A percentile compares a stretch with the other conserved stretches of the same genome.
phyloP scores from a whole-genome alignment of 2,113 vertebrate genomes.

The Siniperca knerii region DNA sequence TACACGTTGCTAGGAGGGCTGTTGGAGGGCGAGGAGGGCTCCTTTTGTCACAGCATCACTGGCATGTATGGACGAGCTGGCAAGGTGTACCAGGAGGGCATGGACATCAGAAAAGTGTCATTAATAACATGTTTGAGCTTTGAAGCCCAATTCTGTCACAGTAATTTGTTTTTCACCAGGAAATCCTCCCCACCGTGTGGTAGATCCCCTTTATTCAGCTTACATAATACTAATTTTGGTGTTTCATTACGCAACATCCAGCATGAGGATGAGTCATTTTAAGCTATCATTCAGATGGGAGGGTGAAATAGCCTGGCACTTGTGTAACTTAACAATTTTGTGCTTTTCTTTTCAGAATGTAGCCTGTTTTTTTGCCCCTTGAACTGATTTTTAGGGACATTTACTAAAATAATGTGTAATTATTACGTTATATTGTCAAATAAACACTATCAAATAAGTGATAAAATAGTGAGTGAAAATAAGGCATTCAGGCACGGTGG shows the following conservation, averaged over 20 bases:
- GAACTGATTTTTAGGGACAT: too few relatives aligned
- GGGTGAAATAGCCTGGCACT: background rate
- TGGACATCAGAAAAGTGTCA: background rate
- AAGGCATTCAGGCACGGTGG: too few relatives aligned
- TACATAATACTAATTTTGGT: conserved; percentile 48
- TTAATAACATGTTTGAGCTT: background rate
- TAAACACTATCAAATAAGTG: too few relatives aligned
- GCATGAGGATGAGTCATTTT: conserved; percentile 47
- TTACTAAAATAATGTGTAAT: too few relatives aligned
- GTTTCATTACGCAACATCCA: conserved; percentile 40
- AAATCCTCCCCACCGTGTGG: conserved; percentile 5
- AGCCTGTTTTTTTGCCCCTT: too few relatives aligned
- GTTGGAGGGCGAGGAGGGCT: too few relatives aligned
- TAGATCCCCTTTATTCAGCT: conserved; percentile 35
- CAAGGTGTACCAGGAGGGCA: background rate
- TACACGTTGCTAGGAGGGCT: too few relatives aligned
- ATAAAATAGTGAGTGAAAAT: too few relatives aligned
- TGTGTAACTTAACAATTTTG: background rate
- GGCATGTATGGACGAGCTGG: background rate
- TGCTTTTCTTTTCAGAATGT: too few relatives aligned
- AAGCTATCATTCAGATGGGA: conserved; percentile 22
- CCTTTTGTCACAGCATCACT: too few relatives aligned
- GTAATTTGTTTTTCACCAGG: conserved; percentile 22
- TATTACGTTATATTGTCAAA: too few relatives aligned
- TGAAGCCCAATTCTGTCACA: conserved; percentile 4